Conservation (phyloP, 2,113 vertebrate species). For the Sceloporus tristichus region DNA sequence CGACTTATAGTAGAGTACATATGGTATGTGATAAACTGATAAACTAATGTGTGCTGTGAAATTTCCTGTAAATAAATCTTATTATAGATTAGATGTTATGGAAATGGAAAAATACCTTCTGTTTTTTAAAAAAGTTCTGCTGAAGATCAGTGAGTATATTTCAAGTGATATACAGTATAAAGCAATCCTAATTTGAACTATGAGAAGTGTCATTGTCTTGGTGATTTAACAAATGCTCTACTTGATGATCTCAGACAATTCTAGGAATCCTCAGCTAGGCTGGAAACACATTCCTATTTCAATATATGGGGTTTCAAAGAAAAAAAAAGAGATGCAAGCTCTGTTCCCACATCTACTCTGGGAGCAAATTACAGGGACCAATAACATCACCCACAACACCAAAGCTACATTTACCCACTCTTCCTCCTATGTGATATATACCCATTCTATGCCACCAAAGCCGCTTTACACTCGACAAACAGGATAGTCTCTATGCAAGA, state of each 20-base stretch:
- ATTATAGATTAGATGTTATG: slow-evolving; percentile 24
- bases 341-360: no score
- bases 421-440: no score
- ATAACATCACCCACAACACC: no score
- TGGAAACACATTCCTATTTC: no score
- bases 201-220: neutral
- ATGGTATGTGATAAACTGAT: neutral
- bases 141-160: neutral
- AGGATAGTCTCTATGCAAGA: no score
- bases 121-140: neutral
- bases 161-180: neutral
- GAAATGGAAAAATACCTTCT: neutral
- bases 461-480: no score
- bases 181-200: neutral
- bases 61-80: slow-evolving; percentile 3
- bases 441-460: no score
- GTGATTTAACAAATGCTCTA: neutral
- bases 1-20: neutral
- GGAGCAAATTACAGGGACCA: no score
- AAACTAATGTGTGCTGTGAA: neutral
- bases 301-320: no score
- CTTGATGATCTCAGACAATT: neutral
- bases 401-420: no score
- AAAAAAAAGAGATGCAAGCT: no score
- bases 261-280: neutral